A percentile compares a stretch with the other conserved stretches of the same genome.
Conservation (phyloP, 2,113 vertebrate species). For the Meleagris gallopavo region DNA sequence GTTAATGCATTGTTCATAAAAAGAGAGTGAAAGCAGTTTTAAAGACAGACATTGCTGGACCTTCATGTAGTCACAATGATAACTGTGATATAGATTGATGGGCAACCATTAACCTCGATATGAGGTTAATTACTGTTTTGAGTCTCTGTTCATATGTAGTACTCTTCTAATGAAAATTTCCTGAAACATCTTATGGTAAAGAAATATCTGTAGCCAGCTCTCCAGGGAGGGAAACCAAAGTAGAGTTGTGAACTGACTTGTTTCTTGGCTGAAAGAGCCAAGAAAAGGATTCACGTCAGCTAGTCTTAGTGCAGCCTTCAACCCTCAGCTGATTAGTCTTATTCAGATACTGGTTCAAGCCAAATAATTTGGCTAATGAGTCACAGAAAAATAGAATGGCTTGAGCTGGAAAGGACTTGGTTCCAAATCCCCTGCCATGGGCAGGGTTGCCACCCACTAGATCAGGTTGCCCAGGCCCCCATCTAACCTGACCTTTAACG, state of each 20-base stretch:
- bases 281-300: not conserved
- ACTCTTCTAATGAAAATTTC: not conserved
- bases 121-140: not conserved
- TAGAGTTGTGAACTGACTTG: not conserved
- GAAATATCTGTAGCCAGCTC: not conserved
- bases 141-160: not conserved
- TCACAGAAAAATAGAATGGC: too few relatives aligned
- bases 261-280: not conserved
- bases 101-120: not conserved
- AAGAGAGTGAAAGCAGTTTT: not conserved
- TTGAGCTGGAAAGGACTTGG: too few relatives aligned
- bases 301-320: not conserved
- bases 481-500: too few relatives aligned
- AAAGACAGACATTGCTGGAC: not conserved
- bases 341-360: not conserved
- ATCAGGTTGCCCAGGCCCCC: too few relatives aligned
- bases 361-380: not conserved
- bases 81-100: not conserved
- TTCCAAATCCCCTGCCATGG: too few relatives aligned
- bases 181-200: not conserved
- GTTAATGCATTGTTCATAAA: not conserved
- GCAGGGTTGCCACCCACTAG: too few relatives aligned
- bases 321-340: not conserved
- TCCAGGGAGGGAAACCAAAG: not conserved
- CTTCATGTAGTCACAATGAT: rapidly evolving